Evolutionary conservation across 2,797 vertebrate genomes (phyloP).

Genomic region (Pteropus rufus): DNA sequence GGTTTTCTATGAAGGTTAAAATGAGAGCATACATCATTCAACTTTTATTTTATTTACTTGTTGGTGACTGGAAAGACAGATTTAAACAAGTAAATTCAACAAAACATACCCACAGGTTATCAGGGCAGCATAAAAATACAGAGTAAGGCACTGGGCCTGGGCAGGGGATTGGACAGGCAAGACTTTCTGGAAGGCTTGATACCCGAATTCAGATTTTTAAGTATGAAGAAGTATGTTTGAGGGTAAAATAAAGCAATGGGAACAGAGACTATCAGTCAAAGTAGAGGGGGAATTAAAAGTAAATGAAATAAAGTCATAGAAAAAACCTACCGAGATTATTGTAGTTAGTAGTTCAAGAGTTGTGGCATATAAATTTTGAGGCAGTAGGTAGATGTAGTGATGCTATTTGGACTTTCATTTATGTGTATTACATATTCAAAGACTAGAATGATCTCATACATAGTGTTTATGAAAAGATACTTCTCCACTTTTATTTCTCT

Average conservation of each 20-base stretch:
- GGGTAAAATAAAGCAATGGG: not conserved
- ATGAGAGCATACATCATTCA: not conserved
- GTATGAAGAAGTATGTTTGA: not conserved
- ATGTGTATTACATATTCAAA: not conserved
- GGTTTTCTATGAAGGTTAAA: not conserved
- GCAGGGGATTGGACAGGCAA: not conserved
- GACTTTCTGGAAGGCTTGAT: not conserved
- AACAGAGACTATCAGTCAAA: not conserved
- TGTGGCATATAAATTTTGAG: not conserved
- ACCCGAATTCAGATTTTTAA: not conserved
- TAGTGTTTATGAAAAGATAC: not conserved
- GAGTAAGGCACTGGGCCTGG: not conserved
- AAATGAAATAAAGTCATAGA: not conserved
- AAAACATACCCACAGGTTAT: not conserved
- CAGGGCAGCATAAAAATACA: not conserved
- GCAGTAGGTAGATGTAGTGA: not conserved
- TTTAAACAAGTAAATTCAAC: not conserved
- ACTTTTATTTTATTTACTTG: not conserved
- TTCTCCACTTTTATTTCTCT: not conserved
- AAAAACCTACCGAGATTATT: accelerated
- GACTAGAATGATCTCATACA: not conserved
- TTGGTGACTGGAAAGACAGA: not conserved
- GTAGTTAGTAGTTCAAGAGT: not conserved
- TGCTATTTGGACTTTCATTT: not conserved
- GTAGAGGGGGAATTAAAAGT: not conserved